Evolutionary conservation across 2,113 vertebrate genomes (phyloP), one percentile per base, ranked within the genome.

Genomic region (Lanius collurio): DNA sequence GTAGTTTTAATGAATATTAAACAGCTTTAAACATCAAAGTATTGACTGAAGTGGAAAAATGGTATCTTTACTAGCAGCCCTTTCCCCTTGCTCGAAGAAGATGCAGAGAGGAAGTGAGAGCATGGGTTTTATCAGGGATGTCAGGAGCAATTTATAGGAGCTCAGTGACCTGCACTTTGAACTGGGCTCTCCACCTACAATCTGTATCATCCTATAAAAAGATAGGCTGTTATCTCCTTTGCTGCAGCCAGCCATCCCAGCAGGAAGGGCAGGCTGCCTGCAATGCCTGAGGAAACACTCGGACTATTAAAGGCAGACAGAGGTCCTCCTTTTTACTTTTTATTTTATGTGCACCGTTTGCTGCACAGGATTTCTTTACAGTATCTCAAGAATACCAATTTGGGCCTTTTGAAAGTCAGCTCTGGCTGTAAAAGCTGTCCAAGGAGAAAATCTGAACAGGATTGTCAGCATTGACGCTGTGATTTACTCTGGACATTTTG

Each of bases 11-110:
- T 97, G 93, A 97, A 97, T 98, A 97, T 97, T 97, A 98, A 98
- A 97, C 93, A 97, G 89, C 90, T 97, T 95, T 96, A 97, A 98
- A 98, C 97, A 97, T 98, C 97, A 98, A 98, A 98, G 97, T 95
- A 96, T 94, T 92, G 97, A 96, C 92, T 94, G 90, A 97, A 98
- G 96, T 97, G 94, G 97, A 96, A 97, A 98, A 96, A 90, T 55
- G 95, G 95, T 96, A 95, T 97, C 97, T 96, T 93, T 96, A 96
- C 91, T 95, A 89, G 55, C 63, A 95, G 94, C 37, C 82, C 62
- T 95, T 97, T 95, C 87, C 22, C 39, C 71, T 93, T 35, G 49
- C 94, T 79, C 86, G 95, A 73, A 87, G 86, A 92, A 83, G 87
- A 90, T 0, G 0, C 18, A 37, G 11, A 15, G 62, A 88, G 41